Conservation (phyloP, 2,888 invertebrate genomes). For the Ditula angustiorana region DNA sequence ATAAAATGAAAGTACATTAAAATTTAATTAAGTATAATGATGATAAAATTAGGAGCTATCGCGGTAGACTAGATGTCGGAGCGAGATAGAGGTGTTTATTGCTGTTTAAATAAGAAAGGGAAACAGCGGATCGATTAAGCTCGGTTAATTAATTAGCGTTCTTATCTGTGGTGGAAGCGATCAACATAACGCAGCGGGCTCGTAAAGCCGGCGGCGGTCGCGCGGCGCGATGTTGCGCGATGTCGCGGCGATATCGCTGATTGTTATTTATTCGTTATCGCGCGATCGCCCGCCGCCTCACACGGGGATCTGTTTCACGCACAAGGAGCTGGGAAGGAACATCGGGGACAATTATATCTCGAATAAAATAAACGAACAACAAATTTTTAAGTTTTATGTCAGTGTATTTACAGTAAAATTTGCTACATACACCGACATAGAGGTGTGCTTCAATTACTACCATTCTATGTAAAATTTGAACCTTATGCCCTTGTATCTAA, state of each 20-base stretch:
- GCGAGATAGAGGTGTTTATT: conserved; percentile 26
- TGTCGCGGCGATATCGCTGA: conserved; percentile 70
- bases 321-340: conserved; percentile 5
- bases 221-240: conserved; percentile 53
- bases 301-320: conserved; percentile 44
- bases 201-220: conserved; percentile 17
- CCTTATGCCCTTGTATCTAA: no score
- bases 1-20: conserved; percentile 24
- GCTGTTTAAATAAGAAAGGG: conserved; percentile 36
- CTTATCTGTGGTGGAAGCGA: conserved; percentile 36
- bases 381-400: no score
- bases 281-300: conserved; percentile 62
- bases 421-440: no score
- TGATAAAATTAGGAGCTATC: conserved; percentile 20
- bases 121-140: conserved; percentile 17
- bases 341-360: neutral
- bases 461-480: no score
- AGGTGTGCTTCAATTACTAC: no score
- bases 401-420: no score
- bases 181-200: conserved; percentile 20
- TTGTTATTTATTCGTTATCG: conserved; percentile 76
- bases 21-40: conserved; percentile 7
- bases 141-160: conserved; percentile 36
- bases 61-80: conserved; percentile 27
- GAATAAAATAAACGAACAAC: no score